These are phyloP conservation scores for Apostichopus parvimensis DNA, from an alignment of 35 echinoderm and acorn worm genomes.

Conservation along the genomic window DNA sequence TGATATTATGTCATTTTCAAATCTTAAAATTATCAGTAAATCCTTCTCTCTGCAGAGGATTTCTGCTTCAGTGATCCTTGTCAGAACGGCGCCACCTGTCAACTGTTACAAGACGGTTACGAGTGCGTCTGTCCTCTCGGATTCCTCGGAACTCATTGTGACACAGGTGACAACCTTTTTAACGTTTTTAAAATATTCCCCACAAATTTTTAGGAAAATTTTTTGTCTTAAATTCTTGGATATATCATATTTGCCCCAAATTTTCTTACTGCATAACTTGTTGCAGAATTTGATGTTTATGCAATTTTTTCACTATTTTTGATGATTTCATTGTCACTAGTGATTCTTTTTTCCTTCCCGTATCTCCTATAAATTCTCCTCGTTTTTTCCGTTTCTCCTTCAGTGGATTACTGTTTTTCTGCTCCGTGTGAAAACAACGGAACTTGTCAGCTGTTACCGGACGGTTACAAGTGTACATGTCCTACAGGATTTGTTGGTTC, in stretches of 20 bases:
- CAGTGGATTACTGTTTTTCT: conserved; percentile 59
- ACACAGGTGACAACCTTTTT: conserved; percentile 53
- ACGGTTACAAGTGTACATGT: conserved; percentile 72
- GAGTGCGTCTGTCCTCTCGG: conserved; percentile 66
- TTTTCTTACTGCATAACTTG: too few species aligned
- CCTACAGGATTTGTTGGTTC: conserved; percentile 55
- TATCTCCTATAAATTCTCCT: too few species aligned
- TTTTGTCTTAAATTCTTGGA: too few species aligned
- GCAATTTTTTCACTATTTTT: too few species aligned
- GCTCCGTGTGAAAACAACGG: conserved; percentile 75
- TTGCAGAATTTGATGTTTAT: too few species aligned
- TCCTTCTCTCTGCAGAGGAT: conserved; percentile 33
- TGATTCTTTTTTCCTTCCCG: too few species aligned
- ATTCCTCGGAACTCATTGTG: conserved; percentile 66
- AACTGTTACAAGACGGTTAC: conserved; percentile 54
- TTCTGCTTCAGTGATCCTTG: conserved; percentile 77
- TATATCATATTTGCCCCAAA: too few species aligned
- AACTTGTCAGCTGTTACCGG: conserved; percentile 63
- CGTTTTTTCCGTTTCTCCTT: neutral
- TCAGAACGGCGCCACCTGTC: conserved; percentile 72
- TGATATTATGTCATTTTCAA: too few species aligned
- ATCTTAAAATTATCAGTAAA: too few species aligned
- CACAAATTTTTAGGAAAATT: too few species aligned
- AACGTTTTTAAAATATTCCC: too few species aligned
- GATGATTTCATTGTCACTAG: too few species aligned